phyloP scores from a whole-genome alignment of 2,888 invertebrate genomes.

The Chloroclysta siterata region DNA sequence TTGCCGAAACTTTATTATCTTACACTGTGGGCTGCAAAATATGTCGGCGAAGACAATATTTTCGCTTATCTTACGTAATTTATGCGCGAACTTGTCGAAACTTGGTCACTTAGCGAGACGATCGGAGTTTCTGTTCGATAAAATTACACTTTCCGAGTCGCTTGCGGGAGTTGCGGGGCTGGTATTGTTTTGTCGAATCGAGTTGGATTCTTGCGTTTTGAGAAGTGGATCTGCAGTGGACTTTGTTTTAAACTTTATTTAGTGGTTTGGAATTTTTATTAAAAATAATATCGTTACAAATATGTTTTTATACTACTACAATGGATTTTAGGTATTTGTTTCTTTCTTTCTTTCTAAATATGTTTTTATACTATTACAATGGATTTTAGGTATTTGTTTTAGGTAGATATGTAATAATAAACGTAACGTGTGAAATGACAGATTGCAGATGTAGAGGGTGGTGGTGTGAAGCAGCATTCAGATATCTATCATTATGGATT shows the following conservation, averaged over 20 bases:
- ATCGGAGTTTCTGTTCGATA: constrained; percentile 64
- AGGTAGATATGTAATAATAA: too few relatives aligned
- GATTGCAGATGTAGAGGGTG: too few relatives aligned
- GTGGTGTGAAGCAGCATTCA: too few relatives aligned
- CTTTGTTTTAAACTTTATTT: not conserved
- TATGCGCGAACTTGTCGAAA: constrained; percentile 79
- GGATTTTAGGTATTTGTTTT: too few relatives aligned
- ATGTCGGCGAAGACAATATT: constrained; percentile 81
- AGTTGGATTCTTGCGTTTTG: constrained; percentile 1
- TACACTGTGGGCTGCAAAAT: constrained; percentile 66
- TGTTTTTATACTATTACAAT: too few relatives aligned
- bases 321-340: too few relatives aligned
- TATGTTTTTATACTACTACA: too few relatives aligned
- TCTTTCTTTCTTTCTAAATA: too few relatives aligned
- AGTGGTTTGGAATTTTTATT: too few relatives aligned
- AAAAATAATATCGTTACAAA: too few relatives aligned
- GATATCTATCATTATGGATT: too few relatives aligned
- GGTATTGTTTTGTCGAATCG: constrained; percentile 39
- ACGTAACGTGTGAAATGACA: too few relatives aligned
- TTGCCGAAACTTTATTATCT: constrained; percentile 71
- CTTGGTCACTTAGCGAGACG: constrained; percentile 70
- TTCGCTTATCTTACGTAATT: constrained; percentile 81
- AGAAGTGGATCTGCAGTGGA: not conserved
- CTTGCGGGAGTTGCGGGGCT: constrained; percentile 36
- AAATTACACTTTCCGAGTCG: constrained; percentile 54